Percentiles rank a stretch among this genome's conserved stretches.
Conservation (phyloP, 1,140 invertebrate genomes). For the Drosophila navojoa region DNA sequence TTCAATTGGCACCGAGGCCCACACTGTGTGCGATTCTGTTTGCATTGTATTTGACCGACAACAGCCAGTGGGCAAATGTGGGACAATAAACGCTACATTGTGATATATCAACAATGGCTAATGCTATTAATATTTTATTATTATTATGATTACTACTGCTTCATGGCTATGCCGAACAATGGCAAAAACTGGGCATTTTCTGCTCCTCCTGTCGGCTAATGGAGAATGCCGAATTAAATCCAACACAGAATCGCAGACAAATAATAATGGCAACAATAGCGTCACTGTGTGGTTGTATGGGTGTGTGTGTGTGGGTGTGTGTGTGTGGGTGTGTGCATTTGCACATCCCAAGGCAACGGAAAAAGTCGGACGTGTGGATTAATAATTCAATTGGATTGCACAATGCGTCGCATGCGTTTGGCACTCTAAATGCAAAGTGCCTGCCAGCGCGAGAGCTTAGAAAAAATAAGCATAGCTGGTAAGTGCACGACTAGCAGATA, state of each 20-base stretch:
- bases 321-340: conserved; percentile 27
- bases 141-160: conserved; percentile 53
- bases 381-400: conserved; percentile 77
- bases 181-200: conserved; percentile 48
- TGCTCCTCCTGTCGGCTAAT: conserved; percentile 54
- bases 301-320: conserved; percentile 25
- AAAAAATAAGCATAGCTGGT: background rate
- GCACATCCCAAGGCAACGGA: conserved; percentile 9
- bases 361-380: conserved; percentile 64
- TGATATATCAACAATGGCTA: conserved; percentile 61
- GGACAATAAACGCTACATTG: conserved; percentile 35
- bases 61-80: conserved; percentile 14
- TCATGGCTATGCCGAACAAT: conserved; percentile 59
- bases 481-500: background rate
- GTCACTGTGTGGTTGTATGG: conserved; percentile 8
- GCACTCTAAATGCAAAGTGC: conserved; percentile 54
- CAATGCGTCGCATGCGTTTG: conserved; percentile 64
- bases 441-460: conserved; percentile 24
- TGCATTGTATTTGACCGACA: conserved; percentile 16
- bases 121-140: conserved; percentile 77
- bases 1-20: conserved; percentile 43
- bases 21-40: conserved; percentile 1
- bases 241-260: conserved; percentile 39
- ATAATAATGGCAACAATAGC: conserved; percentile 53
- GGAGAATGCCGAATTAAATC: conserved; percentile 59